These are phyloP conservation scores for Chymomyza costata DNA, from an alignment of 1,140 invertebrate species.

Conservation along the genomic window DNA sequence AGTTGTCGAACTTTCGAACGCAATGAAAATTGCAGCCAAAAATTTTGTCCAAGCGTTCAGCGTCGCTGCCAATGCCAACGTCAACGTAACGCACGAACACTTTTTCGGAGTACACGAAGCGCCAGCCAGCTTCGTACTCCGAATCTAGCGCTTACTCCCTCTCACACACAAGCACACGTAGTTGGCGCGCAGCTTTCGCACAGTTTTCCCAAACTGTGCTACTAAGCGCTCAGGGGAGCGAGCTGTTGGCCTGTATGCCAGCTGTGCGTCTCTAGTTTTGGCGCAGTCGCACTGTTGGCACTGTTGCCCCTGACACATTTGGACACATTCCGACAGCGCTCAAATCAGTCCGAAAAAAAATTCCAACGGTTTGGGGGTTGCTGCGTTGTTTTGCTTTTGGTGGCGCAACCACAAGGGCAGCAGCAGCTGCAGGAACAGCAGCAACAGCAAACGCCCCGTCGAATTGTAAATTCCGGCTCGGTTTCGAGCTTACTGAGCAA, in stretches of 20 bases:
- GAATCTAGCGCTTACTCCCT: conserved; percentile 4
- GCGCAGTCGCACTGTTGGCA: not conserved
- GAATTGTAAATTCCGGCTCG: conserved; percentile 46
- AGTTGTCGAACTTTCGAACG: conserved; percentile 75
- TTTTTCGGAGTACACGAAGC: conserved; percentile 51
- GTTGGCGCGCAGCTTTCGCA: conserved; percentile 12
- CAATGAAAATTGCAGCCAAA: conserved; percentile 65
- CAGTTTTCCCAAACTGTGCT: conserved; percentile 14
- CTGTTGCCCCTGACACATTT: too few species aligned
- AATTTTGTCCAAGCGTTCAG: conserved; percentile 11
- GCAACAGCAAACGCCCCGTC: not conserved
- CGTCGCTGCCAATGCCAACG: conserved; percentile 2
- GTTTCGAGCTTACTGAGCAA: conserved; percentile 2
- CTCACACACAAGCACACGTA: not conserved
- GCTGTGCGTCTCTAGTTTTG: not conserved
- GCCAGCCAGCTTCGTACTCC: not conserved
- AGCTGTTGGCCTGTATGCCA: not conserved
- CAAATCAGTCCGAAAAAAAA: too few species aligned
- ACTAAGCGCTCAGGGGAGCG: conserved; percentile 25
- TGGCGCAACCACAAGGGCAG: not conserved
- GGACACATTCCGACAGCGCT: conserved; percentile 31
- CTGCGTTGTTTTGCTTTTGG: too few species aligned
- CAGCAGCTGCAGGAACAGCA: not conserved
- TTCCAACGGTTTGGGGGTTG: too few species aligned
- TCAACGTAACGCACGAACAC: not conserved